Conservation (phyloP, 2,888 invertebrate species). For the Tenthredo distinguenda region DNA sequence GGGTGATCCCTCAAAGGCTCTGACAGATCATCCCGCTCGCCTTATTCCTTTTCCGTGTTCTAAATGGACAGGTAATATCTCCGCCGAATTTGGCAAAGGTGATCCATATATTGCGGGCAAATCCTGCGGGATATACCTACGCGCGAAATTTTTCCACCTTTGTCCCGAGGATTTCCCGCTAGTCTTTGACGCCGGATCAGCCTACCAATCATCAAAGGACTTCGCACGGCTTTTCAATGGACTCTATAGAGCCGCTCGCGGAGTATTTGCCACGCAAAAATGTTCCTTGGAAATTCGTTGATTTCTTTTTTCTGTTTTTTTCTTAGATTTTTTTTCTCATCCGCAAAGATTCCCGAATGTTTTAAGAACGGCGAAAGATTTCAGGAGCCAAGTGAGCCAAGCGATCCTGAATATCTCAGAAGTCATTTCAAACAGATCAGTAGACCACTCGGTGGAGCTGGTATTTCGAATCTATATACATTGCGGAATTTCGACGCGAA, state of each 20-base stretch:
- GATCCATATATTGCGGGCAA: conserved; percentile 13
- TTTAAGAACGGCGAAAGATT: neutral
- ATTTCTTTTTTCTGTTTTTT: neutral
- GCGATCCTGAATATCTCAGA: neutral
- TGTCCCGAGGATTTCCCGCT: neutral
- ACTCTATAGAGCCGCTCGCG: neutral
- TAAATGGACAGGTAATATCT: conserved; percentile 26
- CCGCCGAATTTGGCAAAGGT: neutral
- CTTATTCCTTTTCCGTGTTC: neutral
- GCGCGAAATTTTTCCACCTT: neutral
- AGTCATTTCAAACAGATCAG: neutral
- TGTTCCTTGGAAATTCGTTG: neutral
- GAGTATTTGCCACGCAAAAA: neutral
- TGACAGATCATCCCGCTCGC: conserved; percentile 1
- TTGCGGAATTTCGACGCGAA: neutral
- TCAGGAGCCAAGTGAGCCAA: neutral
- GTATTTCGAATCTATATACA: neutral
- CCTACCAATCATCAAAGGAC: conserved; percentile 23
- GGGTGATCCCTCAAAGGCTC: conserved; percentile 10
- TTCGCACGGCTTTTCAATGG: neutral
- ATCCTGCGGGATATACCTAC: neutral
- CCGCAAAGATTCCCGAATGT: neutral
- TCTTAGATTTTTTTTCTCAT: neutral
- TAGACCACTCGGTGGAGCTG: neutral
- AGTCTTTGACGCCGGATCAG: conserved; percentile 39